phyloP scores from a whole-genome alignment of 2,797 vertebrate genomes.

The Huso huso region DNA sequence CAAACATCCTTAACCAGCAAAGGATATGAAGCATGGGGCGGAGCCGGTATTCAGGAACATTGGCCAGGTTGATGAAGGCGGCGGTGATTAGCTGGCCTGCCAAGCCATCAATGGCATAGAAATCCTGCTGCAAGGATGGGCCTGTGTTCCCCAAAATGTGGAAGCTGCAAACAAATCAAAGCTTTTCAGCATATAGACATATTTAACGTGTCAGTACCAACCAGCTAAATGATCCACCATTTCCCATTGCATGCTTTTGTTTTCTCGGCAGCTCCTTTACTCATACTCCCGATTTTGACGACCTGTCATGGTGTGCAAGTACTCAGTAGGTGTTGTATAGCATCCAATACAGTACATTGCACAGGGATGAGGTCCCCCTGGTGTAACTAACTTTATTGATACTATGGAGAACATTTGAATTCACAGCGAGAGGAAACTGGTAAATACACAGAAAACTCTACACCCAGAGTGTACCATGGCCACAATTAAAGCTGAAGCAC shows the following conservation, averaged over 20 bases:
- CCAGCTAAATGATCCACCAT: background rate
- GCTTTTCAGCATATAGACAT: background rate
- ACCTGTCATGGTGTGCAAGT: too few relatives aligned
- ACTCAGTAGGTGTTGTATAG: too few relatives aligned
- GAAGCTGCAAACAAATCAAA: slow-evolving; percentile 55
- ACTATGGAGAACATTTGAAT: too few relatives aligned
- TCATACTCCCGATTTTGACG: too few relatives aligned
- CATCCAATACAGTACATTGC: too few relatives aligned
- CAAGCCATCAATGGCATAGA: slow-evolving; percentile 78
- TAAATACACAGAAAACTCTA: too few relatives aligned
- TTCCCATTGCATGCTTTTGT: background rate
- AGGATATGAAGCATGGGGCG: slow-evolving; percentile 94
- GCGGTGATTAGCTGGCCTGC: slow-evolving; percentile 74
- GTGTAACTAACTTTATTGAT: too few relatives aligned
- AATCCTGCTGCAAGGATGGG: slow-evolving; percentile 82
- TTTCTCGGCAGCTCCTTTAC: too few relatives aligned
- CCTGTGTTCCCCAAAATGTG: slow-evolving; percentile 81
- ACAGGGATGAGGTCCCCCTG: too few relatives aligned
- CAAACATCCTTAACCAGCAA: slow-evolving; percentile 18
- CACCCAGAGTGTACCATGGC: too few relatives aligned
- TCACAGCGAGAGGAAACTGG: too few relatives aligned
- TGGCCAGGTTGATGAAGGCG: slow-evolving; percentile 76
- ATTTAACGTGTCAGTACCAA: background rate
- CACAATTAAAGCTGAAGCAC: too few relatives aligned
- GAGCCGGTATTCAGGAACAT: slow-evolving; percentile 85